These are phyloP conservation scores for Arctopsyche grandis DNA, from an alignment of 1,140 invertebrate genomes.

Conservation along the genomic window DNA sequence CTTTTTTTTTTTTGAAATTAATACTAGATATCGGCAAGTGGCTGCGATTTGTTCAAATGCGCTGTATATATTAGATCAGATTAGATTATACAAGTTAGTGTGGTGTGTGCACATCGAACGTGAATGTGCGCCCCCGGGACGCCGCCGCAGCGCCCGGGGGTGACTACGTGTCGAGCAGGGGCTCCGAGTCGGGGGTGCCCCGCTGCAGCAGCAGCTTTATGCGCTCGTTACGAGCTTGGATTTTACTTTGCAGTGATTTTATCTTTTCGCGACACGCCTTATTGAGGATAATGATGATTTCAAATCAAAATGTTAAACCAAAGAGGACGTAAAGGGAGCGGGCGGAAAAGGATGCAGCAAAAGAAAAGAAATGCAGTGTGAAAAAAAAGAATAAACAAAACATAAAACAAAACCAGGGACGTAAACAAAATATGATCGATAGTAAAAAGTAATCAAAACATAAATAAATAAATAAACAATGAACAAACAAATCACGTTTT, in stretches of 20 bases:
- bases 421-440: constrained; percentile 51
- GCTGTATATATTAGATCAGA: too few species aligned
- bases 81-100: constrained; percentile 34
- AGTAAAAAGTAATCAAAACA: constrained; percentile 39
- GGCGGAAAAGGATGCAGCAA: constrained; percentile 68
- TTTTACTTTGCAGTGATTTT: constrained; percentile 87
- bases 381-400: constrained; percentile 57
- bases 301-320: constrained; percentile 60
- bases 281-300: constrained; percentile 62
- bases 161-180: constrained; percentile 69
- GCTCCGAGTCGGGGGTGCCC: constrained; percentile 82
- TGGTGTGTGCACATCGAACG: constrained; percentile 57
- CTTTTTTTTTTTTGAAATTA: neutral
- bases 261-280: constrained; percentile 87
- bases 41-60: constrained; percentile 61
- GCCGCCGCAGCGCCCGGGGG: neutral
- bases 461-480: constrained; percentile 35
- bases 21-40: constrained; percentile 55
- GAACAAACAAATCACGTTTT: constrained; percentile 45
- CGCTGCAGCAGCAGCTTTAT: constrained; percentile 87
- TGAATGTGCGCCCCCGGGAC: constrained; percentile 32
- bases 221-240: constrained; percentile 85
- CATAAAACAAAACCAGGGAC: constrained; percentile 48
- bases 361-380: constrained; percentile 71
- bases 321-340: constrained; percentile 49